These are phyloP conservation scores for Clarias magur DNA, from an alignment of 2,113 vertebrate species.

Conservation along the genomic window DNA sequence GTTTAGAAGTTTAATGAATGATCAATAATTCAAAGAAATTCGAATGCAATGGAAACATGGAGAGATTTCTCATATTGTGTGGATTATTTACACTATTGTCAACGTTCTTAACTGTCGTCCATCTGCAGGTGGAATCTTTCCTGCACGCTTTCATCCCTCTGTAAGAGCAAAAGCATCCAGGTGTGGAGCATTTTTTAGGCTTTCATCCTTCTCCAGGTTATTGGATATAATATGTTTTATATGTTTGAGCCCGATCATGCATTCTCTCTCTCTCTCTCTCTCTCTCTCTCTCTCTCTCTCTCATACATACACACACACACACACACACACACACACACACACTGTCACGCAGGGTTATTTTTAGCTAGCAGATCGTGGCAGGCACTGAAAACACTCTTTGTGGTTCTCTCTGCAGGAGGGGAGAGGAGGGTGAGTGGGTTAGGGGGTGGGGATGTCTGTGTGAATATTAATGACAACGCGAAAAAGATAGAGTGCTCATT, in stretches of 20 bases:
- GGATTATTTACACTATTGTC: neutral
- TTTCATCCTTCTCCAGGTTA: neutral
- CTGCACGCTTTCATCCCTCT: neutral
- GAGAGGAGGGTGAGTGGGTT: constrained; percentile 10
- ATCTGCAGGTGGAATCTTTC: neutral
- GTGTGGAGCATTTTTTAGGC: neutral
- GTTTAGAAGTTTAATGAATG: constrained; percentile 21
- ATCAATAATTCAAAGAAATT: constrained; percentile 29
- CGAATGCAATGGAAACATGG: neutral
- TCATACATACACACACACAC: neutral
- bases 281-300: neutral
- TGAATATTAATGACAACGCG: constrained; percentile 38
- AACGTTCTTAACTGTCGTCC: neutral
- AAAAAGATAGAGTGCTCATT: constrained; percentile 16
- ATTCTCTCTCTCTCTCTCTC: neutral
- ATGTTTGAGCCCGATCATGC: neutral
- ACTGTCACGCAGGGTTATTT: constrained; percentile 37
- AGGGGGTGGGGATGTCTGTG: constrained; percentile 18
- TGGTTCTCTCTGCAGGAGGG: constrained; percentile 11
- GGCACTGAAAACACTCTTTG: constrained; percentile 38
- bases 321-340: neutral
- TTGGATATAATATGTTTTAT: constrained; percentile 3
- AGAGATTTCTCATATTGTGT: neutral
- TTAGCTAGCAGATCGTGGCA: constrained; percentile 29
- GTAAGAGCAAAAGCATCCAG: neutral